Evolutionary conservation across 2,797 vertebrate genomes (phyloP).

Genomic region (Phaenicophaeus curvirostris): DNA sequence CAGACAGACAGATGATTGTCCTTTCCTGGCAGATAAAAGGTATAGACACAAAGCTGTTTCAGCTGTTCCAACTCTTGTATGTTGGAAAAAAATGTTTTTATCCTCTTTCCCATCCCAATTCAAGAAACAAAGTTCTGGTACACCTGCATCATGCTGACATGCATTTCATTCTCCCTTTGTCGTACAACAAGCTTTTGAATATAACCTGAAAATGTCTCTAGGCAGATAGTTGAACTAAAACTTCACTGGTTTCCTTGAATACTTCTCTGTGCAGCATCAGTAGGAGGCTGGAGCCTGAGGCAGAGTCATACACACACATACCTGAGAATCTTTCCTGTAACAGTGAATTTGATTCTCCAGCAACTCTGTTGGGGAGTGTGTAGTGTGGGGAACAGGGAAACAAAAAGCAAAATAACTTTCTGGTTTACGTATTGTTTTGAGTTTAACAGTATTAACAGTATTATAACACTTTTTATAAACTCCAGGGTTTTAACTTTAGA

Average conservation of each 20-base stretch:
- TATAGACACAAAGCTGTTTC: not conserved
- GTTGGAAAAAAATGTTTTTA: not conserved
- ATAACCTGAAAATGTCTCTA: not conserved
- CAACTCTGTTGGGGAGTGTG: not conserved
- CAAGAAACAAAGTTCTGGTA: not conserved
- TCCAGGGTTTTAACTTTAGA: not conserved
- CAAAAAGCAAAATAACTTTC: not conserved
- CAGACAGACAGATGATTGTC: not conserved
- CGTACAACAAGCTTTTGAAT: not conserved
- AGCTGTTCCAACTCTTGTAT: not conserved
- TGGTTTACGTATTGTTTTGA: not conserved
- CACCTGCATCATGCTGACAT: not conserved
- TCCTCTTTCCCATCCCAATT: not conserved
- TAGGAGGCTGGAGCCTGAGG: not conserved
- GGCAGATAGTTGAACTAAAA: not conserved
- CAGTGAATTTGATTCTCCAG: not conserved
- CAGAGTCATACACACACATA: not conserved
- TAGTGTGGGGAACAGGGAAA: not conserved
- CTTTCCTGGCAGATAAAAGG: not conserved
- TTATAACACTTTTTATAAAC: not conserved
- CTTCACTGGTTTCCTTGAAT: not conserved
- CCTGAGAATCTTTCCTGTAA: not conserved
- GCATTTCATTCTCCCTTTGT: not conserved
- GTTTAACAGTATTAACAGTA: not conserved
- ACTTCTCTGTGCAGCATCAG: not conserved